Conservation (phyloP, 2,888 invertebrate species). For the Timema podura region DNA sequence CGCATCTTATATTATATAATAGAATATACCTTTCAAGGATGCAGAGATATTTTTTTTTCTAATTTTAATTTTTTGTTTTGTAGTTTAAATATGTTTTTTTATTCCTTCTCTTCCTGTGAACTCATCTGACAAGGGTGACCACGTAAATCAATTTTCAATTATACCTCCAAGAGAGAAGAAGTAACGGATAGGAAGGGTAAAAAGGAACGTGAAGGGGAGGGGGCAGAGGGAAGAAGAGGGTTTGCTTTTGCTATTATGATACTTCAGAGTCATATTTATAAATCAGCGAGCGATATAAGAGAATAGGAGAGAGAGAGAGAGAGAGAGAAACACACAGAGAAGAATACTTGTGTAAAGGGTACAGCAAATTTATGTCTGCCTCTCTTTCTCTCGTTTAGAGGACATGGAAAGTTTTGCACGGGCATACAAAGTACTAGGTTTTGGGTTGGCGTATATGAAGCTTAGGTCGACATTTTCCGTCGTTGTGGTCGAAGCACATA, state of each 20-base stretch:
- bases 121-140: conserved; percentile 45
- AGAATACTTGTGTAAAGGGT: too few relatives aligned
- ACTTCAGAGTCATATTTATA: conserved; percentile 50
- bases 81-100: too few relatives aligned
- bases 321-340: conserved; percentile 35
- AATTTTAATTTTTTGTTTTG: too few relatives aligned
- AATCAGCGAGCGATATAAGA: conserved; percentile 48
- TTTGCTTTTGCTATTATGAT: conserved; percentile 39
- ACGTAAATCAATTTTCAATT: conserved; percentile 52
- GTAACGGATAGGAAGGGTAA: conserved; percentile 23
- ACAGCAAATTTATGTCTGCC: too few relatives aligned
- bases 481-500: conserved; percentile 44
- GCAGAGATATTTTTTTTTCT: too few relatives aligned
- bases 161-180: conserved; percentile 38
- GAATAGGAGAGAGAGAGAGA: conserved; percentile 42
- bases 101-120: too few relatives aligned
- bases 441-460: conserved; percentile 42
- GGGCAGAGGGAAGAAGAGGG: conserved; percentile 22
- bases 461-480: conserved; percentile 49
- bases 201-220: conserved; percentile 17
- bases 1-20: too few relatives aligned
- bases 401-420: conserved; percentile 38
- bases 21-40: too few relatives aligned
- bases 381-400: too few relatives aligned
- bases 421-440: conserved; percentile 45